Conservation (phyloP, 2,888 invertebrate genomes). For the Drepanosiphum platanoidis region DNA sequence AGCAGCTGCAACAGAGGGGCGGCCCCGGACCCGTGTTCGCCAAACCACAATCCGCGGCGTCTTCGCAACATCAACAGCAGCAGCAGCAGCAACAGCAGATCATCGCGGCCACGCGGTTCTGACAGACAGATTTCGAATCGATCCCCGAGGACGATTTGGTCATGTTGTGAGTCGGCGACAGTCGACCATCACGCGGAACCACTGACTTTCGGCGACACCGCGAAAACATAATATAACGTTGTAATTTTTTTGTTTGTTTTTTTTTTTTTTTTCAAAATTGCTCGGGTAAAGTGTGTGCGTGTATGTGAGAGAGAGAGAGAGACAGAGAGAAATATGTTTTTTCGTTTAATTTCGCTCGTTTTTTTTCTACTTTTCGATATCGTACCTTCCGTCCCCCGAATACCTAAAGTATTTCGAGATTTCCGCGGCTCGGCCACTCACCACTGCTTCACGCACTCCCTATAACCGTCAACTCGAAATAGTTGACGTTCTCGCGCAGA, state of each 20-base stretch:
- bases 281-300: too few relatives aligned
- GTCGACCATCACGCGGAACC: background rate
- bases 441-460: too few relatives aligned
- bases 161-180: conserved; percentile 28
- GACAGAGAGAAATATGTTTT: background rate
- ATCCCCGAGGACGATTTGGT: conserved; percentile 64
- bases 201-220: background rate
- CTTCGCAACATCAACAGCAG: background rate
- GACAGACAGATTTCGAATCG: conserved; percentile 64
- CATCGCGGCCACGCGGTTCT: conserved; percentile 64
- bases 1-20: background rate
- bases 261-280: background rate
- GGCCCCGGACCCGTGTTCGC: conserved; percentile 13
- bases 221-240: background rate
- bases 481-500: too few relatives aligned
- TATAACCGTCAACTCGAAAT: too few relatives aligned
- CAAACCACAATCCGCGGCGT: background rate
- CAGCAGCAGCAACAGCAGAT: conserved; percentile 26
- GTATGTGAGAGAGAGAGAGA: too few relatives aligned
- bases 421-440: too few relatives aligned
- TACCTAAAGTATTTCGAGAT: too few relatives aligned
- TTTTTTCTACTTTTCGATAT: background rate
- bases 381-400: background rate
- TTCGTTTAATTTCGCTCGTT: background rate
- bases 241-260: background rate